Conservation (phyloP, 2,113 vertebrate species). For the Agapornis roseicollis region DNA sequence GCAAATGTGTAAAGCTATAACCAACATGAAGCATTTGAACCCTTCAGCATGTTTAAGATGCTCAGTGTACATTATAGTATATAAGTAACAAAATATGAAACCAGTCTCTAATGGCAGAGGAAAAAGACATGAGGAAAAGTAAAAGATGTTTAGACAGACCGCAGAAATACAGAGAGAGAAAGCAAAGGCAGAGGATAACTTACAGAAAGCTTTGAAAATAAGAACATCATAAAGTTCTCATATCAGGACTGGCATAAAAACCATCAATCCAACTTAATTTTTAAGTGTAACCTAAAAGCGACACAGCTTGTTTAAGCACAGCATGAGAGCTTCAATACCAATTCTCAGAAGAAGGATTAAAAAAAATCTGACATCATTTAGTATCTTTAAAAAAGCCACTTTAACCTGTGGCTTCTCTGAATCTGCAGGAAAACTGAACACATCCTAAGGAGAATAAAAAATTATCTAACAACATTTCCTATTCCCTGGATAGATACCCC, state of each 20-base stretch:
- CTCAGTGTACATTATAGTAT: background rate
- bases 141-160: background rate
- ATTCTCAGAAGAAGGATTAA: background rate
- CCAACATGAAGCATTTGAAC: background rate
- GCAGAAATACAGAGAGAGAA: background rate
- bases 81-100: background rate
- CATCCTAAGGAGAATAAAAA: background rate
- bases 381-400: background rate
- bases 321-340: background rate
- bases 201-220: background rate
- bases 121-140: background rate
- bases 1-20: background rate
- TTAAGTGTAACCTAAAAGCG: background rate
- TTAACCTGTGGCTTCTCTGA: background rate
- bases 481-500: constrained; percentile 8
- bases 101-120: background rate
- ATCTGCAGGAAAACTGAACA: constrained; percentile 29
- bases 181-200: background rate
- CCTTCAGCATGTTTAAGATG: background rate
- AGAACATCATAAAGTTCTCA: background rate
- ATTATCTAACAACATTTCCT: constrained; percentile 11
- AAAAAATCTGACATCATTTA: background rate
- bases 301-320: background rate
- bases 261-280: background rate
- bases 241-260: background rate